Base-by-base conservation (phyloP, 1,140 invertebrate genomes). In the Pogonomyrmex californicus region DNA sequence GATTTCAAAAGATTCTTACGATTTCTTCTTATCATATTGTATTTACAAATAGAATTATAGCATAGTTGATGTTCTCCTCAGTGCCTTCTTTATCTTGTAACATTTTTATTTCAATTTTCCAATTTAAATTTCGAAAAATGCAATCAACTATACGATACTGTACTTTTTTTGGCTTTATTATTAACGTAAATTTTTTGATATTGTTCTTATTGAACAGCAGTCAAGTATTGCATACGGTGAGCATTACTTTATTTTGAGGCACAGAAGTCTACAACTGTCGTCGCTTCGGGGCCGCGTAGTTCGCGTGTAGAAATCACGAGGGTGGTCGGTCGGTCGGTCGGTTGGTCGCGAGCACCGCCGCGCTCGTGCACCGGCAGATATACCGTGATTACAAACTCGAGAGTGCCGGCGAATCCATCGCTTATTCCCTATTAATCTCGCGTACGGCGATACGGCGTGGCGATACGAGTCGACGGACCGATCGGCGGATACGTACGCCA, bases 341-440 rank as follows among this genome's bases (percentile, higher is more conserved):
- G 12, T 63, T 33, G 76, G n/a, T 71, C 82, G 86, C 49, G 51
- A 58, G 68, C 36, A 68, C 47, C 63, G 30, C 12, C 10, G 54
- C n/a, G n/a, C 60, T 44, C 85, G 23, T 12, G 73, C 66, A 54
- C 73, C 76, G 76, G 70, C 85, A 60, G 70, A 88, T 77, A 87
- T 91, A 77, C 85, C 87, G 51, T 88, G 90, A 91, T 90, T 90
- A 91, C 87, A 87, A 88, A 90, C 88, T 90, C 81, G 63, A 70
- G 68, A 65, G 56, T 71, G 90, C 89, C 68, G 89, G 66, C 70
- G 89, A 44, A 88, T 90, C 71, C 82, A 76, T 87, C 36, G 66
- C 38, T 88, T 90, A 90, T 91, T 90, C 78, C 85, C 87, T 91
- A 90, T 91, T 91, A 90, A 90, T 91, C 85, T 91, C 83, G 88